Base-by-base conservation (phyloP, 2,888 invertebrate species). In the Amblyteles armatorius region DNA sequence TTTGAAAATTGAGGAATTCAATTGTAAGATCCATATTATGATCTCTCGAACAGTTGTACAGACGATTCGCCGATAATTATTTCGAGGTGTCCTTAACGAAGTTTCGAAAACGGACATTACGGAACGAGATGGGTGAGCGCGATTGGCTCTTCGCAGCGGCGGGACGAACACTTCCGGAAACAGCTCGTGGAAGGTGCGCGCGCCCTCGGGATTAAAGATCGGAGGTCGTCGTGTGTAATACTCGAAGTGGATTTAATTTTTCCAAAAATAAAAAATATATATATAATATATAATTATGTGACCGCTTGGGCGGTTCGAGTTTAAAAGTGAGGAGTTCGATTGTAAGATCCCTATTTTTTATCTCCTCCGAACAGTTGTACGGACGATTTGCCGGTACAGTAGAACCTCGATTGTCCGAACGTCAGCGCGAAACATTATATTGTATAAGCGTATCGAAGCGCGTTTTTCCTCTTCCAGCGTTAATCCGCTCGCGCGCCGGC, bases 91-190 rank as follows among this genome's bases (percentile, higher is more conserved):
- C 6, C 1, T 33, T 33, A 33, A 6, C 19, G 22, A 57, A 57
- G 13, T 26, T 57, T 26, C 0, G 13, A 11, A 3, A 26, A 57
- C 57, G 11, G 33, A 33, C 99, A 99, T 94, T 99, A 99, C 92
- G 98, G 98, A 92, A 93, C 60, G 22, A 63, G 16, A 2, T 63
- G 5, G 26, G 3, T 5, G 22, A n/a, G 22, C 44, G n/a, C 11
- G 16, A 13, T 29, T 29, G 68, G 3, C 16, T 19, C 19, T 16
- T 55, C 48, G 19, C 44, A 68, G 40, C 11, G 40, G 16, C 67
- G 67, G 40, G 26, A 72, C 26, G 16, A 57, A 36, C 44, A 48
- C 44, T 76, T 40, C 26, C 52, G 40, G 57, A 7, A 4, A 4
- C 48, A 50, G 44, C 72, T 73, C 40, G 40, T 68, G 65, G 19